phyloP scores from a whole-genome alignment of 2,113 vertebrate genomes.

The Grus americana region DNA sequence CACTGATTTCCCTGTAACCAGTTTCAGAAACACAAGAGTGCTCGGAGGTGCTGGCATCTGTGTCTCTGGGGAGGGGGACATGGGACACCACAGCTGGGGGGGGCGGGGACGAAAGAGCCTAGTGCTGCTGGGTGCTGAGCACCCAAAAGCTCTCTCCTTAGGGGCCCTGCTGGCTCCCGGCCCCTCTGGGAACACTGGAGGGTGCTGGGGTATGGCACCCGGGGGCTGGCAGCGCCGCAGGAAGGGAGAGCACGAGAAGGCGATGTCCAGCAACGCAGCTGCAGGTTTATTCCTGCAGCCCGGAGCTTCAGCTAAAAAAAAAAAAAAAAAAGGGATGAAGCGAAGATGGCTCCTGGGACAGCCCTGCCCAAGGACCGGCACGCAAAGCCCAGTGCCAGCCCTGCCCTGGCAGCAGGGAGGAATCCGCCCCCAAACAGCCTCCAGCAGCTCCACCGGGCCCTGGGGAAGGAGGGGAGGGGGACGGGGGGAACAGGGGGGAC shows the following conservation, averaged over 20 bases:
- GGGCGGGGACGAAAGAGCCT: accelerated
- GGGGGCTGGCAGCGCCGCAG: not conserved
- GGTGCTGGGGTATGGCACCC: not conserved
- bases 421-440: not conserved
- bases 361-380: not conserved
- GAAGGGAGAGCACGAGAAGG: not conserved
- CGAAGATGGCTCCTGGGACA: not conserved
- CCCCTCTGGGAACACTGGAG: not conserved
- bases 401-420: not conserved
- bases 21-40: constrained; percentile 66
- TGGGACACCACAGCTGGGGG: not conserved
- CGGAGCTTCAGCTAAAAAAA: not conserved
- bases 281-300: constrained; percentile 37
- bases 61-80: not conserved
- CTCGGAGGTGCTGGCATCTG: not conserved
- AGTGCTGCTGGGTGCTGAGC: not conserved
- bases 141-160: not conserved
- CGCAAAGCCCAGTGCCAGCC: not conserved
- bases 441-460: not conserved
- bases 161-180: not conserved
- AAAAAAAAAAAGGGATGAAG: not conserved
- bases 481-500: not conserved
- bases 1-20: constrained; percentile 59
- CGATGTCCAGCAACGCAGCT: accelerated
- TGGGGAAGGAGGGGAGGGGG: not conserved